Conservation (phyloP, 2,888 invertebrate species). For the Idaea biselata region DNA sequence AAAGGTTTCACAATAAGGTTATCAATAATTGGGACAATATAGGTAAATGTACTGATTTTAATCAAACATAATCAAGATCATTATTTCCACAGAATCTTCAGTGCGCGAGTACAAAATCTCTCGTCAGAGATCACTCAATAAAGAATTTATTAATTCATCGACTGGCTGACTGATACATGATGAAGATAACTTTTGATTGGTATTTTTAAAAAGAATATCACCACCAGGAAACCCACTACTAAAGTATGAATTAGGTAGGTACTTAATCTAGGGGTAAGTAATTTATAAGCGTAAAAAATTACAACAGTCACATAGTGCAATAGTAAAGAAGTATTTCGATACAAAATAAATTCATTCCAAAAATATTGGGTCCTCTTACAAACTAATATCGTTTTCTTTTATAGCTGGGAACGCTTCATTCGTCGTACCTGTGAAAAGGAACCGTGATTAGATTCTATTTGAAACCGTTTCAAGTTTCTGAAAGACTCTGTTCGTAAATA, state of each 20-base stretch:
- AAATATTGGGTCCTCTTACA: conserved; percentile 61
- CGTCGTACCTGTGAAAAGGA: conserved; percentile 57
- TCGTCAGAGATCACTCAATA: too few relatives aligned
- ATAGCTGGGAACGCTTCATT: conserved; percentile 59
- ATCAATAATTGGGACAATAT: background rate
- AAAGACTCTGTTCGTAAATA: background rate
- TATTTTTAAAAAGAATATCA: background rate
- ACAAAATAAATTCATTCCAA: conserved; percentile 69
- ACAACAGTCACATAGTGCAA: conserved; percentile 53
- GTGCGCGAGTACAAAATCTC: background rate
- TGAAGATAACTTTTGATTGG: background rate
- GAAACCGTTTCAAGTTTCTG: background rate
- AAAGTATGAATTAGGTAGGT: background rate
- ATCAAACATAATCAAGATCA: background rate
- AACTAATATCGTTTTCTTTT: conserved; percentile 24
- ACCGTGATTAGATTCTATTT: background rate
- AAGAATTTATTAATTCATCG: too few relatives aligned
- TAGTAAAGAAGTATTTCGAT: conserved; percentile 52
- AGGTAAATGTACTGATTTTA: background rate
- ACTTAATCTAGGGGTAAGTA: conserved; percentile 42
- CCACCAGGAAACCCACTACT: background rate
- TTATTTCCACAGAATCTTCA: background rate
- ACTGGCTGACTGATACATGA: too few relatives aligned
- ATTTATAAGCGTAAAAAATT: conserved; percentile 71
- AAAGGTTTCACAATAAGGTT: background rate